Evolutionary conservation across 2,888 invertebrate genomes (phyloP), one percentile per base, ranked within the genome.

Genomic region (Thecocarcelia acutangulata): DNA sequence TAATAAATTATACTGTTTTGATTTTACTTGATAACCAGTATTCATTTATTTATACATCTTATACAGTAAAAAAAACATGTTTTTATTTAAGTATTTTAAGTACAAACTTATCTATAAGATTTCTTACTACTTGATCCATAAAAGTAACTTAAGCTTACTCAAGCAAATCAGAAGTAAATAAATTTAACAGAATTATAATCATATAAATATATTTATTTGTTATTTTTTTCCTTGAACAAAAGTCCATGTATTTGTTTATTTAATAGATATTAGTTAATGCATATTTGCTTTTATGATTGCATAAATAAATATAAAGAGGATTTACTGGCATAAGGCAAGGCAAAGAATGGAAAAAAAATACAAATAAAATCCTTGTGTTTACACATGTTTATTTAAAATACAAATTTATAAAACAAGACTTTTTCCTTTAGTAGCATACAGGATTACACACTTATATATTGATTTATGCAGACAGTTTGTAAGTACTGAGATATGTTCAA

Each of bases 101-200:
- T 21, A 46, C 19, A 40, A 66, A 42, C 9, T 8, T 9, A 33
- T 66, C 54, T 40, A 54, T 44, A 52, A 11, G 11, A 15, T 54
- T 46, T 46, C 28, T 5, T 15, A 44, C 13, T 21, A 56, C n/a
- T 48, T 56, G 56, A 40, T 68, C 42, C 33, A 24, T 42, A 58
- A 80, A 64, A 21, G 69, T 44, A 56, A 58, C 58, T n/a, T 68
- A 61, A 54, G 73, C 24, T 42, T 33, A 59, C 33, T 54, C 33
- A 64, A 69, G 74, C 80, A 69, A 74, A 80, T 75, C 33, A 64
- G 40, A 69, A 63, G 50, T 75, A 59, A 80, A 75, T 75, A 59
- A 44, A 50, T 58, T 80, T 69, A 68, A 56, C 56, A 42, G 46
- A 68, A 17, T 50, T 61, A 59, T 24, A 66, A n/a, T 40, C 48